A percentile compares a stretch with the other conserved stretches of the same genome.
These are phyloP conservation scores for Teinopalpus imperialis DNA, from an alignment of 2,888 invertebrate genomes.

Conservation along the genomic window DNA sequence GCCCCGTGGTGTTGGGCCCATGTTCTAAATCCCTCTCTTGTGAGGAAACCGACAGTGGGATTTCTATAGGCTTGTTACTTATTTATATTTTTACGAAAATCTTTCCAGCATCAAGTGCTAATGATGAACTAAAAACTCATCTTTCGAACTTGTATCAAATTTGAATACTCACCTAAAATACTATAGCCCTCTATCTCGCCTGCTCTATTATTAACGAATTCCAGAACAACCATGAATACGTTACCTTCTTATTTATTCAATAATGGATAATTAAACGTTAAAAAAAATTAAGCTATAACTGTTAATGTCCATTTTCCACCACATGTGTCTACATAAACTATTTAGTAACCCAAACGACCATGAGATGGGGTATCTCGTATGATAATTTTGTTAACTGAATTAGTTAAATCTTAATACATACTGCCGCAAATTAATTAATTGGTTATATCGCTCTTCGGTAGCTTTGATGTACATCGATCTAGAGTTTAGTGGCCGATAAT, in stretches of 20 bases:
- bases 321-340: background rate
- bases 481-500: background rate
- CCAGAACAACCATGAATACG: background rate
- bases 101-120: no score
- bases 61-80: no score
- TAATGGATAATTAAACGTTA: background rate
- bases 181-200: no score
- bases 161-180: no score
- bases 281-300: background rate
- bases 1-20: no score
- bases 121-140: no score
- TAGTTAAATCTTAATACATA: conserved; percentile 25
- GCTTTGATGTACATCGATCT: conserved; percentile 1
- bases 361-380: conserved; percentile 10
- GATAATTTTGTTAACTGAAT: conserved; percentile 27
- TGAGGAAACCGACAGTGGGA: no score
- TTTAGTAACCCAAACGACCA: background rate
- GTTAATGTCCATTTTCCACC: background rate
- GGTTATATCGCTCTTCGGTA: conserved; percentile 1
- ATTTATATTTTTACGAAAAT: no score
- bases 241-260: background rate
- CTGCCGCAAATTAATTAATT: conserved; percentile 27
- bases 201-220: background rate
- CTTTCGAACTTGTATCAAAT: no score
- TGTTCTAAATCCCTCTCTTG: no score